Evolutionary conservation across 1,140 invertebrate species (phyloP), one percentile per base, ranked within the genome.

Genomic region (Antheraea pernyi): DNA sequence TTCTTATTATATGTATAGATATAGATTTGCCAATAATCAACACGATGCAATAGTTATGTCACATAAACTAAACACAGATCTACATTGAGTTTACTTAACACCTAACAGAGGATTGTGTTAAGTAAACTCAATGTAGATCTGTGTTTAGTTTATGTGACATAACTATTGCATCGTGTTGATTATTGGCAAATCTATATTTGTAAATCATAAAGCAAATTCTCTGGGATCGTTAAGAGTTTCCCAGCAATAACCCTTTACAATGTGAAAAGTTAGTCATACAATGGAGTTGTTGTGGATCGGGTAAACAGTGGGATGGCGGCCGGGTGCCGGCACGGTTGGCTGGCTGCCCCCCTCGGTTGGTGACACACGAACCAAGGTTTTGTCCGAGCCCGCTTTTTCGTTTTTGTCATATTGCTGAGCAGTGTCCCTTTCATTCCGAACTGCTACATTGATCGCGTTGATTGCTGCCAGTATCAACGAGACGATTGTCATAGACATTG

Each of bases 211-310:
- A 77, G 63, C 72, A 78, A 84, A 81, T 78, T 78, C 59, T 73
- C n/a, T 60, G 62, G 60, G 30, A 74, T 69, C 68, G 75, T 73
- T 70, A 78, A 83, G 78, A 79, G 70, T 82, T 84, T 84, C 79
- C 84, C 81, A 80, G 75, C 82, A 86, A 84, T 86, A 88, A 83
- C 79, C 77, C 74, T 73, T 83, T 82, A 87, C 83, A 90, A 84
- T 87, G 82, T 83, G 79, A 88, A 88, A 88, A 85, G 83, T 88
- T 88, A 85, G 86, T 82, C 81, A 84, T 85, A 89, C 86, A 89
- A 87, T 84, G 73, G 80, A 86, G 86, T 87, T 88, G 87, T 88
- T 88, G 88, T 88, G 85, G 80, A 81, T 82, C 75, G 79, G 76
- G 84, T 82, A 86, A 89, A 89, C 82, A 89, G 81, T 86, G 82